A percentile compares a stretch with the other conserved stretches of the same genome.
phyloP scores from a whole-genome alignment of 2,888 invertebrate species.

The Disparrhopalites patrizii region DNA sequence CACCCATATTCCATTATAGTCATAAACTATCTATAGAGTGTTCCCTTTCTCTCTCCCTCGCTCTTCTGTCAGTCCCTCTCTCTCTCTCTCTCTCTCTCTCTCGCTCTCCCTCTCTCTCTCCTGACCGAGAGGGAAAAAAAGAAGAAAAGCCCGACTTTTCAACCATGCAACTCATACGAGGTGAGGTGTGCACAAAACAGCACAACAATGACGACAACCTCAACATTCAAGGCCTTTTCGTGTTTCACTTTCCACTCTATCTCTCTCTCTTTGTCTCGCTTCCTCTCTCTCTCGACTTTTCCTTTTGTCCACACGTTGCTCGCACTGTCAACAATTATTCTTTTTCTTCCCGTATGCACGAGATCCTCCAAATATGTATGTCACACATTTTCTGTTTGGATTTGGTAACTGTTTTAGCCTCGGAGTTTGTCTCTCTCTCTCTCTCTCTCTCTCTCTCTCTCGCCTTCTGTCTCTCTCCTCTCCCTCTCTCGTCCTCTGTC shows the following conservation, averaged over 20 bases:
- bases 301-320: slow-evolving; percentile 4
- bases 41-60: no score
- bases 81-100: slow-evolving; percentile 12
- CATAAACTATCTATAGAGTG: slow-evolving; percentile 6
- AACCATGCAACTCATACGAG: not conserved
- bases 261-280: not conserved
- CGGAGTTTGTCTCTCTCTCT: no score
- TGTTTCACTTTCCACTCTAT: slow-evolving; percentile 13
- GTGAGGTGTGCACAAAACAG: slow-evolving; percentile 2
- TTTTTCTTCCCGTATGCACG: not conserved
- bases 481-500: no score
- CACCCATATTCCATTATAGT: slow-evolving; percentile 19
- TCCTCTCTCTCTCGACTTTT: not conserved
- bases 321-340: slow-evolving; percentile 4
- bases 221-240: slow-evolving; percentile 16
- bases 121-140: slow-evolving; percentile 2
- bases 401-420: no score
- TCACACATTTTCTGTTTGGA: no score
- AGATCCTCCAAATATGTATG: no score
- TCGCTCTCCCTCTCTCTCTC: not conserved
- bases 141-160: slow-evolving; percentile 1
- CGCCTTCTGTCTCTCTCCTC: no score
- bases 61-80: slow-evolving; percentile 10
- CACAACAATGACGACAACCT: slow-evolving; percentile 23
- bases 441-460: no score